Base-by-base conservation (phyloP, 1,140 invertebrate species). In the Drosophila sproati region DNA sequence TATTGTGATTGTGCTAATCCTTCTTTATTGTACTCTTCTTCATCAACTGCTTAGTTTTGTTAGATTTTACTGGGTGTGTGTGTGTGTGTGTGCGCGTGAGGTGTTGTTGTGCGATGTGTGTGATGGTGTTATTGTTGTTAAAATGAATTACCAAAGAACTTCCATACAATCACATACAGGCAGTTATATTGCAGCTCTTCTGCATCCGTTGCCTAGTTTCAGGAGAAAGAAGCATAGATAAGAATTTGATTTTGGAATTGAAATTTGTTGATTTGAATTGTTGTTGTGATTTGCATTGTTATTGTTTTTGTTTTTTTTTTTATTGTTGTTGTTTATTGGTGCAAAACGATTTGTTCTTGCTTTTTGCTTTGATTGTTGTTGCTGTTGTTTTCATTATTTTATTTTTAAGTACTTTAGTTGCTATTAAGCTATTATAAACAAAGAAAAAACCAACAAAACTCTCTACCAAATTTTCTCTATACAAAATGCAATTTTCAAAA, bases 121-220 rank as follows among this genome's bases (percentile, higher is more conserved):
- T 12, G 54, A 39, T 56, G 69, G 68, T 75, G 76, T 51, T 63
- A 67, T 64, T 59, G 76, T 63, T 78, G 82, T 87, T 57, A 63
- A 72, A 78, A 89, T 82, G 87, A 91, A 90, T 91, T 91, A 91
- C 90, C 90, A 91, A 91, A 89, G 82, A 91, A 86, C 81, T 91
- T 91, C 90, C 90, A 91, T 75, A 91, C 77, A 90, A 91, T 89
- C 79, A 91, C 90, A 91, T 91, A 91, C 83, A 91, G 86, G 82
- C 90, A 91, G 80, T 91, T 91, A 83, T 81, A 91, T 81, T 91
- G 85, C 85, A 89, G 86, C 86, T 89, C 82, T 83, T 91, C 90
- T 87, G 85, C 90, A 91, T 83, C 90, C 78, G 82, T 74, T 80
- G 86, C 74, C 86, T 91, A 91, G 73, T 78, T 82, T 74, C 78